Conservation (phyloP, 2,113 vertebrate genomes). For the Elachura formosa region DNA sequence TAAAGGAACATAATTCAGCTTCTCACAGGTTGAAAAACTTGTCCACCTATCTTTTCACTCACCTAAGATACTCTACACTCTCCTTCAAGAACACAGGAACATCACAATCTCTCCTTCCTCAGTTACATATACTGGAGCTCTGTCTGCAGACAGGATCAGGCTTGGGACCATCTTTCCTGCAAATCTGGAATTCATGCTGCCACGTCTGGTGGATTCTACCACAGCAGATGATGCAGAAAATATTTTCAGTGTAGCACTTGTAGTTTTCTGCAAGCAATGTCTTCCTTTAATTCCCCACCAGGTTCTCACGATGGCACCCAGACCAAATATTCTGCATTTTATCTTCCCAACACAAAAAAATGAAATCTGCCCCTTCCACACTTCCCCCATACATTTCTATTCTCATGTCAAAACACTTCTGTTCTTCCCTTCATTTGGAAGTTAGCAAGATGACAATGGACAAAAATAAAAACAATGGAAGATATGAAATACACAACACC, state of each 20-base stretch:
- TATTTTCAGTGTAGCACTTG: background rate
- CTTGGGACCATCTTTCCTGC: background rate
- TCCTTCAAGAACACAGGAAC: background rate
- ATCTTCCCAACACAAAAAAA: background rate
- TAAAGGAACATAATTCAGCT: background rate
- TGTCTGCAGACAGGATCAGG: background rate
- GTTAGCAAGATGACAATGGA: accelerated
- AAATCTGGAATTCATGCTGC: background rate
- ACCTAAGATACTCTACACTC: background rate
- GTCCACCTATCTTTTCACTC: background rate
- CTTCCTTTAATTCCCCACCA: background rate
- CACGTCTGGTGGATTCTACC: background rate
- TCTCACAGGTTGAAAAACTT: background rate
- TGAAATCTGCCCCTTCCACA: background rate
- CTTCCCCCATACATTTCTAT: accelerated
- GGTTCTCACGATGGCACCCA: background rate
- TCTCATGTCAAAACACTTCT: background rate
- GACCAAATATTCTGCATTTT: background rate
- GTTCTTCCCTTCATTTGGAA: background rate
- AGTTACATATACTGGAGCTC: background rate
- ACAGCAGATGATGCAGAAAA: background rate
- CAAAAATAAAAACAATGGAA: background rate
- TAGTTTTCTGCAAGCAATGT: background rate
- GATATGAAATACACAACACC: background rate
- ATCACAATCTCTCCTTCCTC: background rate